Evolutionary conservation across 1,140 invertebrate species (phyloP).

Genomic region (Saxidomus purpurata): DNA sequence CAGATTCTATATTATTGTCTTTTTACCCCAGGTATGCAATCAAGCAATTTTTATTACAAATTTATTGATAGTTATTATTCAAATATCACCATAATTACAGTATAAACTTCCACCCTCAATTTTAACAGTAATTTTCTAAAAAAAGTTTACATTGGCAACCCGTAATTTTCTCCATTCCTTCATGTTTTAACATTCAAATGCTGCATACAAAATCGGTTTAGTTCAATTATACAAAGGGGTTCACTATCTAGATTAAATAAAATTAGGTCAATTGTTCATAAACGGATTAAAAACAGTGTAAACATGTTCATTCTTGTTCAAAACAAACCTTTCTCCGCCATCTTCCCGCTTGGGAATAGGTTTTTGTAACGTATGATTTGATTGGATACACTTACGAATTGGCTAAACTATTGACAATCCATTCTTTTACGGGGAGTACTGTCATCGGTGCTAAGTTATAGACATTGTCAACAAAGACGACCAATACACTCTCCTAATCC

Average conservation of each 20-base stretch:
- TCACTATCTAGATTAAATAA: background rate
- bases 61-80: no score
- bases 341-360: conserved; percentile 16
- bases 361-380: conserved; percentile 30
- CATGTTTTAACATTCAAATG: background rate
- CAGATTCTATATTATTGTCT: no score
- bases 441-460: no score
- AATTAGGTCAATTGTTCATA: conserved; percentile 13
- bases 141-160: conserved; percentile 47
- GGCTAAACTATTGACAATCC: background rate
- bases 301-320: conserved; percentile 56
- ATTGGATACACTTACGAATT: background rate
- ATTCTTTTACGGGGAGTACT: no score
- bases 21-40: no score
- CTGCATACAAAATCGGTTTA: background rate
- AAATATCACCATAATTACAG: no score
- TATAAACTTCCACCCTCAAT: no score
- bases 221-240: background rate
- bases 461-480: no score
- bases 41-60: no score
- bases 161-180: background rate
- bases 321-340: conserved; percentile 63
- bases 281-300: conserved; percentile 15
- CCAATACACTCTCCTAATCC: no score
- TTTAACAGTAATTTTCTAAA: no score